Base-by-base conservation (phyloP, 2,113 vertebrate species). In the Anas platyrhynchos region DNA sequence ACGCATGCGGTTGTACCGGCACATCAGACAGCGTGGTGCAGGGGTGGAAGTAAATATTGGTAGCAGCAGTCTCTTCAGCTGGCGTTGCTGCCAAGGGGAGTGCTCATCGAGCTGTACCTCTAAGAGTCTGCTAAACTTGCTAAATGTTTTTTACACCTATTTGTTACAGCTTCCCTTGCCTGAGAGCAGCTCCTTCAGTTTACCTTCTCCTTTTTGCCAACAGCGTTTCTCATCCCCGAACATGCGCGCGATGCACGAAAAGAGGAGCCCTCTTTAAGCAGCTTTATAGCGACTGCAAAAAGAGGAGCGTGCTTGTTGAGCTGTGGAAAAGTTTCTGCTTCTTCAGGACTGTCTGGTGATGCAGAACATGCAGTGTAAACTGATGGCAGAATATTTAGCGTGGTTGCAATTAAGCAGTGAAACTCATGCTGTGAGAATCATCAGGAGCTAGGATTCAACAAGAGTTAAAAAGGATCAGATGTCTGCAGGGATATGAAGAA, bases 331-430 rank as follows among this genome's bases (percentile, higher is more conserved):
- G 77, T 82, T 94, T 95, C 44, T 82, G 54, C 73, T 88, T 55
- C 32, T 54, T 81, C 34, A 66, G 29, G 83, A 15, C 44, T 43
- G 52, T 50, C n/a, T 88, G 78, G 34, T 87, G 74, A 48, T 96
- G 44, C 31, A 61, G 80, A 92, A 68, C 48, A 38, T 66, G 29
- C 62, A 82, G 65, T 46, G 61, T 90, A 91, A 96, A 88, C 36
- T 83, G 38, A 61, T 1, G 69, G n/a, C 85, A 79, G 54, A 46
- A 75, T 85, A 9, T 91, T 95, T 87, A 91, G 81, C 86, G 16
- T 93, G 88, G 92, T 91, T 95, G 86, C 91, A 89, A 80, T 97
- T 97, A 95, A 85, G 89, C 67, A 95, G 87, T 88, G 94, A 95
- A 97, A 89, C 59, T 94, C 91, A 88, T 0, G 71, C 92, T 95